Base-by-base conservation (phyloP, 2,797 vertebrate species). In the Danio albolineatus region DNA sequence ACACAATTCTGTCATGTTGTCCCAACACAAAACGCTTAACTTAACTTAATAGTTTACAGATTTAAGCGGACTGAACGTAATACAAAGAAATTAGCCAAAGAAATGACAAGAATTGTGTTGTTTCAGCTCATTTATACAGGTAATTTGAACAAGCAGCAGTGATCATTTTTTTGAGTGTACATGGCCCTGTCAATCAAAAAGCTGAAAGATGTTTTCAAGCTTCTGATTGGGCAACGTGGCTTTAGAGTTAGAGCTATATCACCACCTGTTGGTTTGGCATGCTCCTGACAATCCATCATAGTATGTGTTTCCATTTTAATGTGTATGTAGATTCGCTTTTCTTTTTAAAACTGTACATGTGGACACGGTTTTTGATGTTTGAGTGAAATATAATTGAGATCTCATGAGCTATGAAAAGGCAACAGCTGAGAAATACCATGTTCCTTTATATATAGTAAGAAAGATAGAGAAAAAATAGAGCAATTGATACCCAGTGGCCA, bases 401-500 rank as follows among this genome's bases (percentile, higher is more conserved):
- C 19, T 62, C 59, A 41, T 39, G 72, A 74, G 72, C 44, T 12
- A 74, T 61, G 72, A 74, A 61, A 49, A 54, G 17, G 10, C 67
- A 53, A 39, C 48, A 1, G n/a, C n/a, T 19, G 57, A 39, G 44
- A 57, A 62, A 49, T 38, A 48, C 38, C 43, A 38, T 51, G 49
- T 62, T 64, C 59, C 36, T 48, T 13, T 13, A 17, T 67, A 43
- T 6, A 73, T 13, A 49, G 4, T 19, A 5, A 74, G 8, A 70
- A 28, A 38, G 19, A 43, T 8, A 14, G n/a, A 51, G 6, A 54
- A 59, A 9, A 71, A n/a, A 76, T 36, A 87, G 82, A 78, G 39
- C 62, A 46, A 38, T 14, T 4, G 16, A 67, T 19, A 66, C 19
- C 16, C 61, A 9, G 51, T 57, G 21, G 62, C 49, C 62, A 67